Evolutionary conservation across 2,888 invertebrate genomes (phyloP).

Genomic region (Clanis bilineata): DNA sequence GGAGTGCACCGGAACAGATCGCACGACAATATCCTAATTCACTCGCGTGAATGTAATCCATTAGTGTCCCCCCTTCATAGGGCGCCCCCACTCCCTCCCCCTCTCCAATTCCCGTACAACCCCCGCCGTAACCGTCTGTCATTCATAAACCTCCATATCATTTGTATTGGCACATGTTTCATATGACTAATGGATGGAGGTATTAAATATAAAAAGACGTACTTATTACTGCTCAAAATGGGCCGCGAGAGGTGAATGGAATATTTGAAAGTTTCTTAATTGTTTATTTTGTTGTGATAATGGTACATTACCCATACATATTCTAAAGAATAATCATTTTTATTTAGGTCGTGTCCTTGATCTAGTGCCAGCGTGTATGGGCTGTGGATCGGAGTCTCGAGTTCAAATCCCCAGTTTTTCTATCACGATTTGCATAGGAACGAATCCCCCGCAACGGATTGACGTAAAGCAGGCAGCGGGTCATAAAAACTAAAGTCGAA

Average conservation of each 20-base stretch:
- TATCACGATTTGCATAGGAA: too few species aligned
- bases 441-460: too few species aligned
- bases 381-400: too few species aligned
- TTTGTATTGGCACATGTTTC: slow-evolving; percentile 82
- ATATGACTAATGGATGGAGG: slow-evolving; percentile 78
- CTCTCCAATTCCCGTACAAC: slow-evolving; percentile 24
- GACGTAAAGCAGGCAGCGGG: too few species aligned
- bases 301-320: background rate
- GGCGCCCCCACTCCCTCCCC: slow-evolving; percentile 28
- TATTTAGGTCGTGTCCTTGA: too few species aligned
- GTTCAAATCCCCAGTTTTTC: too few species aligned
- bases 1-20: slow-evolving; percentile 79
- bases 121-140: slow-evolving; percentile 61
- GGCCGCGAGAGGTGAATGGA: slow-evolving; percentile 19
- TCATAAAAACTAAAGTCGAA: too few species aligned
- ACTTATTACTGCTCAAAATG: slow-evolving; percentile 57
- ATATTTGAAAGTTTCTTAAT: background rate
- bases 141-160: slow-evolving; percentile 81
- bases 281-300: background rate
- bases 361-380: too few species aligned
- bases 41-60: slow-evolving; percentile 81
- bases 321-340: background rate
- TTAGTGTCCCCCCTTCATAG: slow-evolving; percentile 64
- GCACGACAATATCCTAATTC: slow-evolving; percentile 82
- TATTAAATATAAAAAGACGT: slow-evolving; percentile 68